Conservation (phyloP, 2,113 vertebrate species). For the Dolichotis patagonum region DNA sequence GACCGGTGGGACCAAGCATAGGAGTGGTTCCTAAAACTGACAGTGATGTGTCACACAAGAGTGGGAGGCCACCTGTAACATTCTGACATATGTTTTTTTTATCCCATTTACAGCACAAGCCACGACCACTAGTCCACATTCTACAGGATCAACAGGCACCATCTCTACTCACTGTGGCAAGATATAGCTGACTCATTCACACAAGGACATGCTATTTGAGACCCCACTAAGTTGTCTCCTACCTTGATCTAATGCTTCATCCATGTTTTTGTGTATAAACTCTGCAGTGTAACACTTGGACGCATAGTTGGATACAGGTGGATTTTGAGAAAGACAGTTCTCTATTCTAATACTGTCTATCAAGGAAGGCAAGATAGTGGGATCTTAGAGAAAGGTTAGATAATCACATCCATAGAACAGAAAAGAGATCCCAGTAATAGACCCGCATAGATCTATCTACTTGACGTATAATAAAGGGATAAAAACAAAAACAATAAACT, state of each 20-base stretch:
- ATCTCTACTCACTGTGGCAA: background rate
- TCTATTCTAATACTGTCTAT: background rate
- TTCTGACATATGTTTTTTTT: background rate
- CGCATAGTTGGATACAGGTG: background rate
- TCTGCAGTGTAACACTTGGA: background rate
- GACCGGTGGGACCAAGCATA: background rate
- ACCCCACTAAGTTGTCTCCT: background rate
- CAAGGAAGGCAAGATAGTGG: background rate
- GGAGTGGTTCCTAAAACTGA: background rate
- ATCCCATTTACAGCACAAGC: background rate
- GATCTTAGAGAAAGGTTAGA: background rate
- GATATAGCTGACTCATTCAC: background rate
- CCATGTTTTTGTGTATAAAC: background rate
- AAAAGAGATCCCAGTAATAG: background rate
- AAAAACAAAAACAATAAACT: background rate
- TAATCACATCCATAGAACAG: background rate
- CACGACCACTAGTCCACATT: background rate
- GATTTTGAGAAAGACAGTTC: background rate
- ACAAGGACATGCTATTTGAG: background rate
- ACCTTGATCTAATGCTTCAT: background rate
- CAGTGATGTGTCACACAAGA: background rate
- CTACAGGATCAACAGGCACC: background rate
- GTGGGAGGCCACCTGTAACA: background rate
- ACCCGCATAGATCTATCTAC: background rate
- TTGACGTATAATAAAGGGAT: background rate